phyloP scores from a whole-genome alignment of 2,113 vertebrate species.

The Oryzias celebensis region DNA sequence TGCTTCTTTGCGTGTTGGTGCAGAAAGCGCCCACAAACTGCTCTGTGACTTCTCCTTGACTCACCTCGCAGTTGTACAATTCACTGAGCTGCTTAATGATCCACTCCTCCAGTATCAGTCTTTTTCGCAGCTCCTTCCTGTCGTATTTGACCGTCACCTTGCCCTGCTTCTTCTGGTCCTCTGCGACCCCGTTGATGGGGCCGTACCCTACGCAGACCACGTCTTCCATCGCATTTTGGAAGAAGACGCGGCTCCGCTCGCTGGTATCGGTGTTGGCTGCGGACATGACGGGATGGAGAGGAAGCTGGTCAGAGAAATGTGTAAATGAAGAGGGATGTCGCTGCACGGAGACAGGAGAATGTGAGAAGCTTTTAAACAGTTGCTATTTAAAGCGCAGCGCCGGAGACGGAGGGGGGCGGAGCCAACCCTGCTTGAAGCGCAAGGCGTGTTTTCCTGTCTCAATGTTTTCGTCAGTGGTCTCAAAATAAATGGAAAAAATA shows the following conservation, averaged over 20 bases:
- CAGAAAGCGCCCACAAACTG: not conserved
- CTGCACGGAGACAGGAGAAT: conserved; percentile 45
- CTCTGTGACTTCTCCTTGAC: conserved; percentile 15
- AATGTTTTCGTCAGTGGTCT: no score
- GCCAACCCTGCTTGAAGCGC: conserved; percentile 45
- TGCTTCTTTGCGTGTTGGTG: conserved; percentile 2
- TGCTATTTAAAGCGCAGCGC: conserved; percentile 83
- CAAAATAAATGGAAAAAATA: no score
- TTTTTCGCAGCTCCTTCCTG: conserved; percentile 92
- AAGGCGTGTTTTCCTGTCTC: not conserved
- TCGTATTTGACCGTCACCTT: conserved; percentile 99
- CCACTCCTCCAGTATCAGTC: conserved; percentile 94
- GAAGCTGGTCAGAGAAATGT: conserved; percentile 7
- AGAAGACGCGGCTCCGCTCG: conserved; percentile 84
- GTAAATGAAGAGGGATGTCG: conserved; percentile 39
- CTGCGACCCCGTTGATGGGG: conserved; percentile 77
- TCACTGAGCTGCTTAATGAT: conserved; percentile 95
- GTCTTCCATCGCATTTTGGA: conserved; percentile 78
- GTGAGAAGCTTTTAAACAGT: conserved; percentile 71
- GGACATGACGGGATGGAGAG: conserved; percentile 67
- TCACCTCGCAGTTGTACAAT: conserved; percentile 94
- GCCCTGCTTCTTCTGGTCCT: conserved; percentile 88
- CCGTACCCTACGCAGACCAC: conserved; percentile 76
- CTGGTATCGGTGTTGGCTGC: conserved; percentile 78
- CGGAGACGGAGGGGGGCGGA: conserved; percentile 63